phyloP scores from a whole-genome alignment of 1,140 invertebrate genomes.

The Ceratina calcarata region DNA sequence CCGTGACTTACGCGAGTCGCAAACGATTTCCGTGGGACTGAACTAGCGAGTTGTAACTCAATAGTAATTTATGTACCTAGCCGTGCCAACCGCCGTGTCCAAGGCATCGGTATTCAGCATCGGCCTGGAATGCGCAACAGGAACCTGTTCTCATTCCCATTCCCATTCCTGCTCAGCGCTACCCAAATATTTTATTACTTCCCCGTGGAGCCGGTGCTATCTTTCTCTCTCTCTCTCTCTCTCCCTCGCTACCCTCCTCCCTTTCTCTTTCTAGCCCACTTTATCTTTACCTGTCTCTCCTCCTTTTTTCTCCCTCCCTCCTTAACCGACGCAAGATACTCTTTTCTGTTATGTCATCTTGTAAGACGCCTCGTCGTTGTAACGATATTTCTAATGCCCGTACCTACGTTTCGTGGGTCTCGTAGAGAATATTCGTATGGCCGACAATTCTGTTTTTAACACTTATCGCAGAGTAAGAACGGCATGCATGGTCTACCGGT shows the following conservation, averaged over 20 bases:
- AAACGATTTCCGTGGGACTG: constrained; percentile 63
- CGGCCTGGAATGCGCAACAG: constrained; percentile 73
- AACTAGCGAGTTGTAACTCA: constrained; percentile 61
- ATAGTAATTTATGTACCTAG: constrained; percentile 71
- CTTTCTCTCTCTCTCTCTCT: constrained; percentile 18
- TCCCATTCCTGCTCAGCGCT: constrained; percentile 61
- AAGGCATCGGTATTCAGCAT: constrained; percentile 69
- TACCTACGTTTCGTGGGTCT: not conserved
- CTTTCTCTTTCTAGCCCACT: constrained; percentile 1
- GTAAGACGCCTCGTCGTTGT: constrained; percentile 31
- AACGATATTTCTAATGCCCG: constrained; percentile 17
- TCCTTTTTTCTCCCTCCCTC: constrained; percentile 14
- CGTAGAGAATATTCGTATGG: not conserved
- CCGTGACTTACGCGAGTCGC: constrained; percentile 50
- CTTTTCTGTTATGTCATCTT: constrained; percentile 54
- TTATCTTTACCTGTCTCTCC: constrained; percentile 18
- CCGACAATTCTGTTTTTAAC: not conserved
- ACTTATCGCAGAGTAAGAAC: not conserved
- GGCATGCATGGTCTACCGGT: not conserved
- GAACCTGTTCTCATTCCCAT: constrained; percentile 74
- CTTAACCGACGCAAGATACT: constrained; percentile 32
- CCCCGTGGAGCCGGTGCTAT: constrained; percentile 61
- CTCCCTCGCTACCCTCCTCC: not conserved
- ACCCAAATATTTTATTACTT: constrained; percentile 72
- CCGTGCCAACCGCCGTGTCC: constrained; percentile 67